Base-by-base conservation (phyloP, 2,797 vertebrate genomes). In the Chromobotia macracanthus region DNA sequence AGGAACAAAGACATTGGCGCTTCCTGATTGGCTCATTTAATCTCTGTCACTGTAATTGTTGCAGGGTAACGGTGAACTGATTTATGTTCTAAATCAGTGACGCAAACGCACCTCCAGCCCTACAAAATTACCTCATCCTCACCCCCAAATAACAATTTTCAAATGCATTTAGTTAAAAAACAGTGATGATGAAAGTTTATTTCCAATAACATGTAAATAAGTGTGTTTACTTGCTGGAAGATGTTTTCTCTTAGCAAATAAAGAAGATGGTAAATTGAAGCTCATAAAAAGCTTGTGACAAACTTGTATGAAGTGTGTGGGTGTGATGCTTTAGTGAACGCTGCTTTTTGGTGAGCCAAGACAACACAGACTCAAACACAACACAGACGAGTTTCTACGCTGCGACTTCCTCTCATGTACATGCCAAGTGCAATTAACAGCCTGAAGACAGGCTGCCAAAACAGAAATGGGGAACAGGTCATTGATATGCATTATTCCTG, bases 371-470 rank as follows among this genome's bases (percentile, higher is more conserved):
- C 75, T 82, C 63, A 68, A 81, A 74, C 60, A 46, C 50, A 76
- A 67, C 77, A 77, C 75, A 77, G 78, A 72, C 60, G 83, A 74
- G 79, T 75, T 77, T 70, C 64, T 46, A n/a, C 38, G 50, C 41
- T 77, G 55, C 38, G 55, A 77, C 77, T 70, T 48, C 68, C 72
- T 83, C 69, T 82, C 70, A 74, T 74, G 69, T 83, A 72, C 38
- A 58, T 82, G 86, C 86, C 84, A 87, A 87, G 80, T 84, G 84
- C 82, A 86, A 87, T 87, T 86, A 87, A 80, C 86, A 84, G 86
- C 63, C 84, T 25, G 80, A 74, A 79, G 84, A 70, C 51, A 72
- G 83, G 44, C 84, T 86, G 86, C 86, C 86, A 87, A 83, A 80
- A 67, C 77, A 61, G 77, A 44, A 66, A 76, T 60, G 61, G 67